Base-by-base conservation (phyloP, 2,113 vertebrate genomes). In the Labrus mixtus region DNA sequence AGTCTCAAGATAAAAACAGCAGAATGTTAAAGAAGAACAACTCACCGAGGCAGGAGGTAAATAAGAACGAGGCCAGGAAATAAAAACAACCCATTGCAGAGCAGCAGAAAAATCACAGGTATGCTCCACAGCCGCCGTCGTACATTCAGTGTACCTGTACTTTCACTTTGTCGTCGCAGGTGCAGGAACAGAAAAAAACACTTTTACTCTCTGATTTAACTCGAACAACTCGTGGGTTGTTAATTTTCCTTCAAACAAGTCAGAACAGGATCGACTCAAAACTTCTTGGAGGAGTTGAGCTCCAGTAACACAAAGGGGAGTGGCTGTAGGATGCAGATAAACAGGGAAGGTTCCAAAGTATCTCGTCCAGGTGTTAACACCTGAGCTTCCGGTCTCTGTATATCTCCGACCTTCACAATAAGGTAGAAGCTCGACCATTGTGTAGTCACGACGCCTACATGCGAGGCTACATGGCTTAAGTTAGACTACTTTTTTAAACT, bases 31-130 rank as follows among this genome's bases (percentile, higher is more conserved):
- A 0, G 13, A 3, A 25, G 7, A 39, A 1, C 68, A 57, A 83
- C 85, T 90, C 19, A 90, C 88, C 88, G 0, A 56, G 0, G 0
- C 1, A 36, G 25, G 16, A 1, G 45, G 25, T 0, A 3, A 51
- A 8, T 3, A 54, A 2, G 22, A 43, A 37, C 0, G 0, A 45
- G 11, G 13, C 4, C 25, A 84, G 15, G 25, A 80, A 63, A 54
- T 10, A 20, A 5, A 9, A 0, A 17, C 0, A 19, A 68, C n/a
- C 63, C 88, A 90, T 90, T 48, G 25, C 17, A 25, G 15, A 9
- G 12, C 10, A 19, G 1, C 10, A 6, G 50, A 25, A 13, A n/a
- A 2, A 15, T 19, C 6, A 8, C 46, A 16, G 46, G 4, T 19
- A 51, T n/a, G 48, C 48, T 51, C 8, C 48, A 6, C 46, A 50